Evolutionary conservation across 2,113 vertebrate genomes (phyloP).

Genomic region (Cyprinus carpio): DNA sequence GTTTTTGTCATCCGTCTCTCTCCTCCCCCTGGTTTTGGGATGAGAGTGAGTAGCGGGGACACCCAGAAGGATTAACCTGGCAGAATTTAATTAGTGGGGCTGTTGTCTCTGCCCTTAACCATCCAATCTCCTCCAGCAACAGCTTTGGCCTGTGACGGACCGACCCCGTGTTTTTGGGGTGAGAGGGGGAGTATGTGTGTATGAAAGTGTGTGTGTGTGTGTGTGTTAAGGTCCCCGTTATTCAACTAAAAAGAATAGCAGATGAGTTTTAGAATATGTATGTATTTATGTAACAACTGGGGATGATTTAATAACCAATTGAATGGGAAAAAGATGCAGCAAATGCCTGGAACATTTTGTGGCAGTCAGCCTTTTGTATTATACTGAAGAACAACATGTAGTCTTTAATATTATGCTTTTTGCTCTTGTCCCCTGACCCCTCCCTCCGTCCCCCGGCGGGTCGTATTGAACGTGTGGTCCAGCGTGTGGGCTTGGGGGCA

Average conservation of each 20-base stretch:
- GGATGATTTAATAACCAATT: not conserved
- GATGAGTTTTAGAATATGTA: not conserved
- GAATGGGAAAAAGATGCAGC: not conserved
- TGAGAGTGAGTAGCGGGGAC: slow-evolving; percentile 73
- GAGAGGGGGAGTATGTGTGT: not conserved
- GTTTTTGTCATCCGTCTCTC: slow-evolving; percentile 63
- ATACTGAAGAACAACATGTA: slow-evolving; percentile 12
- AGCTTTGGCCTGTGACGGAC: slow-evolving; percentile 65
- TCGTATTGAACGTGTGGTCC: slow-evolving; percentile 48
- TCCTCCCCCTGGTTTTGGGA: slow-evolving; percentile 57
- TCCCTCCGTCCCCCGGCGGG: slow-evolving; percentile 57
- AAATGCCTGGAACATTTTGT: not conserved
- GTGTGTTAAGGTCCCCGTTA: slow-evolving; percentile 15
- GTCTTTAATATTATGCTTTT: slow-evolving; percentile 25
- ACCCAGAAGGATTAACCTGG: slow-evolving; percentile 91
- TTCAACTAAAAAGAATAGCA: not conserved
- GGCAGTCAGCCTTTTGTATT: not conserved
- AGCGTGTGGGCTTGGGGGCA: slow-evolving; percentile 73
- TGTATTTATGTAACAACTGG: not conserved
- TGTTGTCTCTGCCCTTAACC: slow-evolving; percentile 83
- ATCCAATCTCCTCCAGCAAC: slow-evolving; percentile 76
- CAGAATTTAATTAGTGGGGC: slow-evolving; percentile 95
- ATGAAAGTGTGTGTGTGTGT: not conserved
- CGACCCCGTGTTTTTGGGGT: slow-evolving; percentile 57
- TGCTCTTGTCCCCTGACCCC: slow-evolving; percentile 24